A percentile compares a stretch with the other conserved stretches of the same genome.
These are phyloP conservation scores for Caenorhabditis afra DNA, from an alignment of 2,888 invertebrate species.

Conservation along the genomic window DNA sequence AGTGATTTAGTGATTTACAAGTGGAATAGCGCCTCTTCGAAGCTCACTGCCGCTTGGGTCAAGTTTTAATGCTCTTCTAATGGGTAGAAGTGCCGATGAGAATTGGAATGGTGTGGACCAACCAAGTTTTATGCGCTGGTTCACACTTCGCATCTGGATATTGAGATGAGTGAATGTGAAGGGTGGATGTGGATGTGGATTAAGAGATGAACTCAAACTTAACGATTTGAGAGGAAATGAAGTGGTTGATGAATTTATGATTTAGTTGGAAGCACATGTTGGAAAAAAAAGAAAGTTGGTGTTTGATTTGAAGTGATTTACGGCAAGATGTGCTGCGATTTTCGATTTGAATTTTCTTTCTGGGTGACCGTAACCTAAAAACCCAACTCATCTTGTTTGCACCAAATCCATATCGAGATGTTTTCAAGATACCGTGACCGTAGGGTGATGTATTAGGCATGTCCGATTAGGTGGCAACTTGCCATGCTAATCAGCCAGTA, in stretches of 20 bases:
- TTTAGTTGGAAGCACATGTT: conserved; percentile 49
- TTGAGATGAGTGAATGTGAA: conserved; percentile 20
- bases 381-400: too few species aligned
- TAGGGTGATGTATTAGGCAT: conserved; percentile 17
- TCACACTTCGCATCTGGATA: conserved; percentile 24
- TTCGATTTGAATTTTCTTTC: too few species aligned
- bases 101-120: conserved; percentile 5
- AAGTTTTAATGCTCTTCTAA: conserved; percentile 54
- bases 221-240: conserved; percentile 26
- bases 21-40: conserved; percentile 5
- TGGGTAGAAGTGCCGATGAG: conserved; percentile 25
- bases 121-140: conserved; percentile 44
- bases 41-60: conserved; percentile 19
- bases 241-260: conserved; percentile 48
- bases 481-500: conserved; percentile 15
- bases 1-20: conserved; percentile 62
- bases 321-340: too few species aligned
- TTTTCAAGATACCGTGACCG: conserved; percentile 14
- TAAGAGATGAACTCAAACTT: too few species aligned
- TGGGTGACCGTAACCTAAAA: too few species aligned
- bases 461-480: conserved; percentile 7
- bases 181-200: too few species aligned
- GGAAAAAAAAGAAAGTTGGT: conserved; percentile 33
- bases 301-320: conserved; percentile 34
- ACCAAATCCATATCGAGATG: conserved; percentile 20